A percentile compares a stretch with the other conserved stretches of the same genome.
These are phyloP conservation scores for Drosophila anomelani DNA, from an alignment of 2,888 invertebrate species.

Conservation along the genomic window DNA sequence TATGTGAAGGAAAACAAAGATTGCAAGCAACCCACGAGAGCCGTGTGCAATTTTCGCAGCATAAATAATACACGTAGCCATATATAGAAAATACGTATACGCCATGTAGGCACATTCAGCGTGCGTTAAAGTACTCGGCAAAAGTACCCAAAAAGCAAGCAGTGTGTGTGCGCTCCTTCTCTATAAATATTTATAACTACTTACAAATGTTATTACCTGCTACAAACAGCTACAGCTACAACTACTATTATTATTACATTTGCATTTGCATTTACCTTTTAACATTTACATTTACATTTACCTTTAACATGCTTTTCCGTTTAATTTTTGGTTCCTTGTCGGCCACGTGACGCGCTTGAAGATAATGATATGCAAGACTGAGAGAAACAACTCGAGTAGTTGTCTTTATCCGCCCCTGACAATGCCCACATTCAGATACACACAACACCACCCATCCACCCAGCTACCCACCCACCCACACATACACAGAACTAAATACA, in stretches of 20 bases:
- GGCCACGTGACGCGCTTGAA: slow-evolving; percentile 53
- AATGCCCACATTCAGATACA: slow-evolving; percentile 30
- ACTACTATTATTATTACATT: slow-evolving; percentile 47
- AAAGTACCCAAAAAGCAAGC: slow-evolving; percentile 57
- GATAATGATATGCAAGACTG: slow-evolving; percentile 50
- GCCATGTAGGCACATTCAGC: slow-evolving; percentile 35
- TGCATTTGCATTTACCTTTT: slow-evolving; percentile 44
- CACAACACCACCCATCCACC: slow-evolving; percentile 20
- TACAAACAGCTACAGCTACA: slow-evolving; percentile 34
- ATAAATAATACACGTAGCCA: slow-evolving; percentile 44
- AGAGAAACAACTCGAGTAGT: slow-evolving; percentile 50
- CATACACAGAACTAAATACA: slow-evolving; percentile 15
- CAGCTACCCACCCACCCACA: slow-evolving; percentile 11
- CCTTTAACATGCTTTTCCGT: slow-evolving; percentile 42
- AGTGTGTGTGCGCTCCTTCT: slow-evolving; percentile 51
- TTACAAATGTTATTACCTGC: slow-evolving; percentile 53
- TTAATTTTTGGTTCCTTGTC: slow-evolving; percentile 39
- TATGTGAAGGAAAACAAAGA: slow-evolving; percentile 50
- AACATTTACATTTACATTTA: slow-evolving; percentile 47
- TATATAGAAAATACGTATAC: slow-evolving; percentile 34
- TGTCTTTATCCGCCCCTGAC: slow-evolving; percentile 32
- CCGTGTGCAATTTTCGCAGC: slow-evolving; percentile 62
- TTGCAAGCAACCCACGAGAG: slow-evolving; percentile 67
- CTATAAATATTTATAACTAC: slow-evolving; percentile 51
- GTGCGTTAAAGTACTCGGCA: slow-evolving; percentile 64